These are phyloP conservation scores for Stichopus chloronotus DNA, from an alignment of 35 echinoderm and acorn worm species.

Conservation along the genomic window DNA sequence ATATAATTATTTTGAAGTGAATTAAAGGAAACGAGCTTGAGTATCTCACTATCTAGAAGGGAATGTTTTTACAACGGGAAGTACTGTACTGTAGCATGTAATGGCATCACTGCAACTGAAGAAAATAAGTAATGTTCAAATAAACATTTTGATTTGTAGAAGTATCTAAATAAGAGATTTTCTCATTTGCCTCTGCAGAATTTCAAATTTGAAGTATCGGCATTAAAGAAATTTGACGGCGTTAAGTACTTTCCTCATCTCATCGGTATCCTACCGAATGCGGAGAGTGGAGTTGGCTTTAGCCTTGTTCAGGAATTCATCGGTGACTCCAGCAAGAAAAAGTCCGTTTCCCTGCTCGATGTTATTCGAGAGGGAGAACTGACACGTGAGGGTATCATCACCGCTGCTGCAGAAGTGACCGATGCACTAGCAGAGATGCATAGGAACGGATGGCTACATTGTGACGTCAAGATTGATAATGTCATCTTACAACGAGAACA, in stretches of 20 bases:
- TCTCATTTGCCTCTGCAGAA: not conserved
- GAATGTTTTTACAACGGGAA: no score
- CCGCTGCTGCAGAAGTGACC: not conserved
- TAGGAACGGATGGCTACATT: constrained; percentile 30
- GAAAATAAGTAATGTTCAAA: no score
- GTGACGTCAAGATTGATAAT: constrained; percentile 37
- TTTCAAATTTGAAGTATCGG: constrained; percentile 12
- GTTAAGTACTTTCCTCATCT: not conserved
- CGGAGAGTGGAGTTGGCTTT: constrained; percentile 25
- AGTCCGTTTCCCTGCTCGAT: not conserved
- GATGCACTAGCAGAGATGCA: constrained; percentile 42
- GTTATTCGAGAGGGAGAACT: not conserved
- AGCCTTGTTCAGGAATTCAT: constrained; percentile 47
- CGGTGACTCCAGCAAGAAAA: constrained; percentile 4
- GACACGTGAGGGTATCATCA: constrained; percentile 6
- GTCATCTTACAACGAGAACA: not conserved
- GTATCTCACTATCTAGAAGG: no score
- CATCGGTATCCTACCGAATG: constrained; percentile 41
- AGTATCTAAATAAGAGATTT: no score
- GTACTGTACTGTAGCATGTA: no score
- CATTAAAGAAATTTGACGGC: constrained; percentile 28
- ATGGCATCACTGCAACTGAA: no score
- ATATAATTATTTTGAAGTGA: no score
- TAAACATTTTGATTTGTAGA: no score
- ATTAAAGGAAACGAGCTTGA: no score